Base-by-base conservation (phyloP, 2,888 invertebrate species). In the Matsumyia berberina region DNA sequence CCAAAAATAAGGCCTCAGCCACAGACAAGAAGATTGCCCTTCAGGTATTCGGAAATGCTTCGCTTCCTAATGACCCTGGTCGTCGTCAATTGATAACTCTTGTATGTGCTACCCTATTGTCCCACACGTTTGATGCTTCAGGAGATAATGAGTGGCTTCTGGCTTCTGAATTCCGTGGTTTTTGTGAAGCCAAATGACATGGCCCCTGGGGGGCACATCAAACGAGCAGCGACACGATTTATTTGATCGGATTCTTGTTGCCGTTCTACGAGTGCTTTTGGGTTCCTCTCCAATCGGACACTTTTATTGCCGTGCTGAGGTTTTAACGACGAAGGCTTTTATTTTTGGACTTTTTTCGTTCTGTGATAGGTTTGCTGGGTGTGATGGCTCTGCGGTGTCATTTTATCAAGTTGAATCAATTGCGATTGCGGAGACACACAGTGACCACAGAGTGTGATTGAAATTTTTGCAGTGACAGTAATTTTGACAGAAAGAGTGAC, bases 121-220 rank as follows among this genome's bases (percentile, higher is more conserved):
- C 66, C 74, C 67, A 58, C 49, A 67, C 33, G 19, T 67, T 33
- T 24, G 58, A 67, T 58, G 60, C 60, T 24, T 44, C 51, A 6
- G 51, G 17, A 67, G 67, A 69, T 77, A 77, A 77, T 77, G 51
- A 77, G 67, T 77, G 77, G 77, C 76, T 76, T 66, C 62, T 76
- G 64, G 74, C 67, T 69, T 77, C 77, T 77, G 67, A 49, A 69
- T 77, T 77, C 53, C 67, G 77, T 77, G 77, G 77, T 77, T 77
- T 67, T 58, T 67, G 77, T 42, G 35, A 42, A 7, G n/a, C 67
- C 67, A 67, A 67, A 76, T 42, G 58, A 66, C 58, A 58, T 42
- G 39, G 58, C 37, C 33, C 19, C 39, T 51, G 44, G 55, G 62
- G 57, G n/a, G 31, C 51, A 64, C 64, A 69, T 77, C 67, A 77